phyloP scores from a whole-genome alignment of 2,797 vertebrate species.

The Echeneis naucrates region DNA sequence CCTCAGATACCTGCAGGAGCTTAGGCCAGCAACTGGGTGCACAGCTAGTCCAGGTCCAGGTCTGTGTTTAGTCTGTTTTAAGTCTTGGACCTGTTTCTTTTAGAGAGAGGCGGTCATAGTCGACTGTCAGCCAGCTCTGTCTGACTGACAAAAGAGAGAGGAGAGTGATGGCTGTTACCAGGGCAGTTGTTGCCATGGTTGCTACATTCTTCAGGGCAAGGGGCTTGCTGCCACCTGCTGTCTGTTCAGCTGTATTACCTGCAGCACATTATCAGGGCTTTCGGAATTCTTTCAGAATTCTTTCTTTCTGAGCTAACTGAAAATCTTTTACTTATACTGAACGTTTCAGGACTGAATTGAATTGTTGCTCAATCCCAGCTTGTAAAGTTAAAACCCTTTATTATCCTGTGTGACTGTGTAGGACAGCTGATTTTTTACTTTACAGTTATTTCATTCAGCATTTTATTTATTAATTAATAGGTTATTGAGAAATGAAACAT shows the following conservation, averaged over 20 bases:
- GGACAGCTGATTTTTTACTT: not conserved
- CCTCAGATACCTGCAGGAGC: conserved; percentile 26
- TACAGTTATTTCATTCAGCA: too few relatives aligned
- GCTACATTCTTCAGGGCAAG: conserved; percentile 73
- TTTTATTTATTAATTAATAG: not conserved
- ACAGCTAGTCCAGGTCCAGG: not conserved
- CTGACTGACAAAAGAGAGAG: conserved; percentile 83
- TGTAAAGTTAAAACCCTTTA: not conserved
- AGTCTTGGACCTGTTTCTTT: conserved; percentile 13
- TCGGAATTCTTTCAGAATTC: not conserved
- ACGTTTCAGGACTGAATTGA: not conserved
- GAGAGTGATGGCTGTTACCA: conserved; percentile 83
- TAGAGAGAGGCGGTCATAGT: conserved; percentile 58
- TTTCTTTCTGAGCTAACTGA: not conserved
- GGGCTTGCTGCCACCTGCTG: conserved; percentile 79
- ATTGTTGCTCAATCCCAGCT: not conserved
- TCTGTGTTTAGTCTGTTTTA: too few relatives aligned
- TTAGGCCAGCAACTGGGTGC: not conserved
- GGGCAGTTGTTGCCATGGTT: conserved; percentile 85
- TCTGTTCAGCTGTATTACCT: conserved; percentile 60
- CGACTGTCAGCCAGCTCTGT: conserved; percentile 84
- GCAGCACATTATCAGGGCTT: not conserved
- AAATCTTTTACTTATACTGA: not conserved
- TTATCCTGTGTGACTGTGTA: not conserved
- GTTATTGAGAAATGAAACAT: not conserved